phyloP scores from a whole-genome alignment of 2,113 vertebrate species.

The Engraulis encrasicolus region DNA sequence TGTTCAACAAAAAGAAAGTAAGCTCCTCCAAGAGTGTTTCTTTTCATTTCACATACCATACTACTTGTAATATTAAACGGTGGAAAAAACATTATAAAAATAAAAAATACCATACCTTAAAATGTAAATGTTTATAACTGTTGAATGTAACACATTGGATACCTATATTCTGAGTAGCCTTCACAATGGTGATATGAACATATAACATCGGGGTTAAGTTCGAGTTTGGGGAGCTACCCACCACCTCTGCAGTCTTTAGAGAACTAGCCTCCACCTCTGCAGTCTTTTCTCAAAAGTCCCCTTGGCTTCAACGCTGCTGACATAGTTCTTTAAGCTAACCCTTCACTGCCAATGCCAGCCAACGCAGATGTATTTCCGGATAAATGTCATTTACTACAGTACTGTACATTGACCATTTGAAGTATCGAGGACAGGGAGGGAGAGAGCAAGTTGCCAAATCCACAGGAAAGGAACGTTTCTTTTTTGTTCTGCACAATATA shows the following conservation, averaged over 20 bases:
- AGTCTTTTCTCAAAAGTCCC: not conserved
- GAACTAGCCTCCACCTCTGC: not conserved
- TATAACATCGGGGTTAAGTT: not conserved
- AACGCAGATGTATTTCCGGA: too few species aligned
- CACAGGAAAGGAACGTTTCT: not conserved
- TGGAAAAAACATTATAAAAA: not conserved
- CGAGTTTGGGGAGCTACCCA: not conserved
- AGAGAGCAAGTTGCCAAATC: not conserved
- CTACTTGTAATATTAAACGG: not conserved
- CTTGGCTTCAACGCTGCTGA: not conserved
- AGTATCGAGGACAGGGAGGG: not conserved
- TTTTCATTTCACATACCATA: not conserved
- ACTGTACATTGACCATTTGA: not conserved
- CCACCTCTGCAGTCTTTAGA: not conserved
- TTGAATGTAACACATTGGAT: not conserved
- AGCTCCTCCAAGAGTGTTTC: not conserved
- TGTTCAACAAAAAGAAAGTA: not conserved
- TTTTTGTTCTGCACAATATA: not conserved
- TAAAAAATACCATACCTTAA: not conserved
- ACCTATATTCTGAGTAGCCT: not conserved
- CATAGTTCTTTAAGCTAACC: not conserved
- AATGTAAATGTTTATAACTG: not conserved
- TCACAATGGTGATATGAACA: not conserved
- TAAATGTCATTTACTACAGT: not conserved
- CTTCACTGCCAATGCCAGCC: not conserved